Base-by-base conservation (phyloP, 92 coral and sea anemone genomes). In the Muricea muricata region DNA sequence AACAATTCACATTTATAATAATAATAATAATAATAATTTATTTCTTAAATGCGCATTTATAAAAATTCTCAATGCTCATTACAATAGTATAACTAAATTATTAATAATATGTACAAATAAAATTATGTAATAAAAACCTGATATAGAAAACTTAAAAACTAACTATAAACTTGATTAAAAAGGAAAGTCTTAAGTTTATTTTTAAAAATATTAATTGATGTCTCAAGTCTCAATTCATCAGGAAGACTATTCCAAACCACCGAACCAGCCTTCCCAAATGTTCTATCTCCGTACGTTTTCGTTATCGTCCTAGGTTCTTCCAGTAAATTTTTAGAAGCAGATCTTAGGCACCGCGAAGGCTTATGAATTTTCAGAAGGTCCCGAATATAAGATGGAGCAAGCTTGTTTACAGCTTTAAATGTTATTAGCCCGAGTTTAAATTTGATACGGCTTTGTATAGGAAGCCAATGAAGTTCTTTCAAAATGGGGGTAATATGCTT, bases 401-500 rank as follows among this genome's bases (percentile, higher is more conserved):
- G 11, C 37, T 80, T 50, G 26, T 80, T 80, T 37, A 65, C 13
- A 37, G 73, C 71, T 80, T 80, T 80, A 80, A 35, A 80, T 35
- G 45, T 57, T 25, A 65, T 69, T 63, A 61, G 37, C 18, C 39
- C 31, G 25, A 80, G 45, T 42, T 80, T 80, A 35, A 63, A 80
- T 37, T 32, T 37, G 58, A 80, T 80, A 58, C 85, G 61, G 42
- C 48, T n/a, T 15, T 65, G 65, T 76, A 76, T 58, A 29, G 82
- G 67, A 17, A 76, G 82, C 67, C 82, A 80, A 50, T 80, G 85
- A 50, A 80, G 75, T 23, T 34, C 34, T 65, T 40, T 50, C 58
- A 80, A 41, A 29, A 65, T 55, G n/a, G 85, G 85, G 29, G 85
- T 80, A 61, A 80, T 80, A 55, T 80, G 85, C 30, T 80, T 75